Conservation (phyloP, 2,113 vertebrate species). For the Oncorhynchus kisutch region DNA sequence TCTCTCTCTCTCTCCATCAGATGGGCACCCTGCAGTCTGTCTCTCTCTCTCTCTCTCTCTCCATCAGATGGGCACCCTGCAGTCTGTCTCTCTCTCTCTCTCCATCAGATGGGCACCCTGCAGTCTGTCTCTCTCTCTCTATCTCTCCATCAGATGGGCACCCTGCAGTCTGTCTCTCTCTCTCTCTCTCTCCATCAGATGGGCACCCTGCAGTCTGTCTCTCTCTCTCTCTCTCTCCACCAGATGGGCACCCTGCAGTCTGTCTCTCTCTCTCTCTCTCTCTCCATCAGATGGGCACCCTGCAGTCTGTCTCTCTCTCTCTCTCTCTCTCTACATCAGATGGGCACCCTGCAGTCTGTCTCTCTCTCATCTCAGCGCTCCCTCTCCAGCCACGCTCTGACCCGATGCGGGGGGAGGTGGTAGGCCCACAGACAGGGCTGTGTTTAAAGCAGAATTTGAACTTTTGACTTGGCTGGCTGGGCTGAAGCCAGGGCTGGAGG, state of each 20-base stretch:
- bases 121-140: no score
- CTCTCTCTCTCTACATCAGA: no score
- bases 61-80: no score
- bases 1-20: no score
- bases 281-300: background rate
- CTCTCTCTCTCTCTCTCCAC: no score
- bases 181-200: background rate
- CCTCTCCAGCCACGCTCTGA: conserved; percentile 43
- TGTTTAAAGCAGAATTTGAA: conserved; percentile 47
- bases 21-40: no score
- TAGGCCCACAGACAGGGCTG: conserved; percentile 21
- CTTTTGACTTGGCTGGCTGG: conserved; percentile 37
- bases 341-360: background rate
- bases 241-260: background rate
- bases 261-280: conserved; percentile 23
- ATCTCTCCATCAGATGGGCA: no score
- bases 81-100: no score
- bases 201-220: no score
- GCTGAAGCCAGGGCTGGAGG: conserved; percentile 5
- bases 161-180: no score
- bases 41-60: background rate
- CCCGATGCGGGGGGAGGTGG: conserved; percentile 9
- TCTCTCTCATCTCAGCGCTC: conserved; percentile 38
- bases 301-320: background rate
- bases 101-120: no score